phyloP scores from a whole-genome alignment of 2,888 invertebrate genomes.

The Ceraclea dissimilis region DNA sequence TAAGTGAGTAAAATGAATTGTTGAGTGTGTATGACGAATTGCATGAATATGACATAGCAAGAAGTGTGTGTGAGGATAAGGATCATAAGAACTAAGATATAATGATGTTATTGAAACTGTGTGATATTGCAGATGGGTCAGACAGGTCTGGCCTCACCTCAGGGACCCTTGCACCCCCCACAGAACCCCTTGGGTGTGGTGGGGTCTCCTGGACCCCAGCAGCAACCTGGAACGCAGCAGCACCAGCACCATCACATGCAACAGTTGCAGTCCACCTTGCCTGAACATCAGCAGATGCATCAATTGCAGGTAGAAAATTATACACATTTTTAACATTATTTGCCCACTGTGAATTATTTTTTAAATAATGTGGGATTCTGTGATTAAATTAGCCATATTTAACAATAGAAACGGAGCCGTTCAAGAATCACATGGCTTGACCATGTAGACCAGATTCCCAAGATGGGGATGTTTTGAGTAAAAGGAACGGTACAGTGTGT shows the following conservation, averaged over 20 bases:
- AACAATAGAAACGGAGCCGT: background rate
- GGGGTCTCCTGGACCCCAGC: slow-evolving; percentile 30
- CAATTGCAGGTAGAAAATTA: background rate
- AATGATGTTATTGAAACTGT: no score
- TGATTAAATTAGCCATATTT: background rate
- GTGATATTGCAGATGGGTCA: slow-evolving; percentile 22
- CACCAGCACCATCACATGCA: slow-evolving; percentile 29
- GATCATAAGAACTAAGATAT: no score
- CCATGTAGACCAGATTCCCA: no score
- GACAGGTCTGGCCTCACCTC: slow-evolving; percentile 26
- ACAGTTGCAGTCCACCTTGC: background rate
- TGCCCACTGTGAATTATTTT: background rate
- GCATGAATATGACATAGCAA: no score
- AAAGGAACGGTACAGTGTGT: no score
- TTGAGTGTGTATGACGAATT: no score
- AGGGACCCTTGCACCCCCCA: slow-evolving; percentile 32
- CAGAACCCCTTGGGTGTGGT: slow-evolving; percentile 32
- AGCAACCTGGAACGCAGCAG: slow-evolving; percentile 22
- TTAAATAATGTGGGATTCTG: background rate
- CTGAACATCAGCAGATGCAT: background rate
- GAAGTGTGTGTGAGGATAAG: no score
- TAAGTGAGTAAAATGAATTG: no score
- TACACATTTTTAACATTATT: background rate
- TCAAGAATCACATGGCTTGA: background rate
- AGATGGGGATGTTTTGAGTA: no score